Evolutionary conservation across 2,888 invertebrate species (phyloP).

Genomic region (Diabrotica balteata): DNA sequence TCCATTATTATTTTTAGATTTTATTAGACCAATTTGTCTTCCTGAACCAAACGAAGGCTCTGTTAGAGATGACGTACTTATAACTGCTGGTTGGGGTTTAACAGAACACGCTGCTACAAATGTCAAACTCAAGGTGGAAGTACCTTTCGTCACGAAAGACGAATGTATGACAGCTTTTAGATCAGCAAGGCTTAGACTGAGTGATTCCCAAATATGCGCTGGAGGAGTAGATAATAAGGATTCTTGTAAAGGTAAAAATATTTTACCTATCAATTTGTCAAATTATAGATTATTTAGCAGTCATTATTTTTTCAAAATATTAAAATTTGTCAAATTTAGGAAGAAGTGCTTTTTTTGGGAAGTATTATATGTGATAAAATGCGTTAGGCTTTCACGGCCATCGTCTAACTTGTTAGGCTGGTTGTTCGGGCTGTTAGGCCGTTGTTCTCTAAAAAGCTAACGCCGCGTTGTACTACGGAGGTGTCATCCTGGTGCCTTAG

Average conservation of each 20-base stretch:
- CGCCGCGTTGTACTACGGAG: no score
- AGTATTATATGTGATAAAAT: no score
- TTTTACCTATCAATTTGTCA: no score
- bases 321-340: no score
- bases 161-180: conserved; percentile 65
- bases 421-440: no score
- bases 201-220: conserved; percentile 72
- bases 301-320: no score
- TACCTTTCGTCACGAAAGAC: conserved; percentile 65
- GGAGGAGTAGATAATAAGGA: conserved; percentile 74
- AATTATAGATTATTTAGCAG: no score
- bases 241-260: conserved; percentile 75
- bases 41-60: conserved; percentile 25
- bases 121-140: conserved; percentile 63
- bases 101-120: conserved; percentile 49
- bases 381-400: no score
- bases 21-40: conserved; percentile 56
- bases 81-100: conserved; percentile 65
- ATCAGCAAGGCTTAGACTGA: conserved; percentile 61
- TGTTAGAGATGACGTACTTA: conserved; percentile 37
- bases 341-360: no score
- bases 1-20: conserved; percentile 44
- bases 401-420: no score
- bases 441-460: no score
- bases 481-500: no score